Base-by-base conservation (phyloP, 2,797 vertebrate genomes). In the Muscicapa striata region DNA sequence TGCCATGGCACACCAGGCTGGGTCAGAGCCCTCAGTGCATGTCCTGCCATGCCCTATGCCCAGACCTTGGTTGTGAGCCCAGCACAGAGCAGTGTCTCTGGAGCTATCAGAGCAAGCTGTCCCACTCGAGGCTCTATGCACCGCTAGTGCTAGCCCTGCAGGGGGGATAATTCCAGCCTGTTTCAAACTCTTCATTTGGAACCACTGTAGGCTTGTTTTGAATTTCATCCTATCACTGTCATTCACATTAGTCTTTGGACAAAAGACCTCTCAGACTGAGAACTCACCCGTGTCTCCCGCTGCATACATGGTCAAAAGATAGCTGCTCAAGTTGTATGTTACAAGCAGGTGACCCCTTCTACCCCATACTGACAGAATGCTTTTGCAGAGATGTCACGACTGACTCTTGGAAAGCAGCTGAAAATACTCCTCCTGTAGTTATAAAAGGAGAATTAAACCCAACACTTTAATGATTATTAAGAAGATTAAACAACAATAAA, bases 61-160 rank as follows among this genome's bases (percentile, higher is more conserved):
- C 34, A 49, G 29, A 55, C 9, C 21, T 41, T 63, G 48, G 8
- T n/a, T 16, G 24, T n/a, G 11, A 67, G 6, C 19, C 29, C 19
- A 73, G 0, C 18, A 30, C 0, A 0, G 40, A 26, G 7, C 10
- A 34, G 12, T 58, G 5, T 38, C 34, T 70, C 24, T 57, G 41
- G 7, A 64, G 34, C n/a, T 38, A 20, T 26, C 29, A 55, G 9
- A 52, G 26, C 23, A 61, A 86, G 24, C 7, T 9, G 45, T 64
- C 67, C n/a, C 29, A 24, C 15, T 48, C 61, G 38, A 22, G 74
- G 32, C 21, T 45, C 32, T 15, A 9, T 0, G 2, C 2, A 7
- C 24, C 40, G 23, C 13, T 40, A 32, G 15, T 15, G 22, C 24
- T 13, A 58, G 26, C 45, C 8, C 30, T 20, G 5, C 14, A 62